Evolutionary conservation across 2,797 vertebrate species (phyloP).

Genomic region (Ctenopoma kingsleyae): DNA sequence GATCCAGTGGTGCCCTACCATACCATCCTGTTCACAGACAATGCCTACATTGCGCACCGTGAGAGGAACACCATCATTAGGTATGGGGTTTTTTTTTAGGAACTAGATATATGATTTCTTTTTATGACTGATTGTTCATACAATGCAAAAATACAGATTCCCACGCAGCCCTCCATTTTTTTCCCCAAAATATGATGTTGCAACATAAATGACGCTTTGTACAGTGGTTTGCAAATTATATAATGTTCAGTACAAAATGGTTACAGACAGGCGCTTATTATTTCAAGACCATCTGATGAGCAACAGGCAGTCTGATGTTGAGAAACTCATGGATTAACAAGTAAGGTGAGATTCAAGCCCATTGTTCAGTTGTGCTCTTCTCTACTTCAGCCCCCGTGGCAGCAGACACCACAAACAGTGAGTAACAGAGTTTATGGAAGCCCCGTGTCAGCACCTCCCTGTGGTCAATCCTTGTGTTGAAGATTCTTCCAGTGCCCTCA

Average conservation of each 20-base stretch:
- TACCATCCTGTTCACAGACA: slow-evolving; percentile 94
- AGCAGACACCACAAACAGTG: slow-evolving; percentile 75
- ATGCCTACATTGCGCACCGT: slow-evolving; percentile 84
- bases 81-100: slow-evolving; percentile 69
- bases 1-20: slow-evolving; percentile 91
- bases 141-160: too few species aligned
- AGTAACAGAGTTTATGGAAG: slow-evolving; percentile 66
- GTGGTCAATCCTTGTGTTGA: slow-evolving; percentile 67
- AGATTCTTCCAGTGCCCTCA: slow-evolving; percentile 40
- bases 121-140: neutral
- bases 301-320: neutral
- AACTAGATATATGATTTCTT: neutral
- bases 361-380: slow-evolving; percentile 67
- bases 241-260: slow-evolving; percentile 3
- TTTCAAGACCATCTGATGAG: neutral
- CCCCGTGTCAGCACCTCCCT: slow-evolving; percentile 59
- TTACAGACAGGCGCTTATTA: neutral
- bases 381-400: slow-evolving; percentile 75
- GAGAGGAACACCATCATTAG: slow-evolving; percentile 90
- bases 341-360: slow-evolving; percentile 2
- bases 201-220: neutral
- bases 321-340: neutral
- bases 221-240: neutral
- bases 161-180: too few species aligned
- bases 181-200: too few species aligned